These are phyloP conservation scores for Adelges cooleyi DNA, from an alignment of 1,140 invertebrate species.

Conservation along the genomic window DNA sequence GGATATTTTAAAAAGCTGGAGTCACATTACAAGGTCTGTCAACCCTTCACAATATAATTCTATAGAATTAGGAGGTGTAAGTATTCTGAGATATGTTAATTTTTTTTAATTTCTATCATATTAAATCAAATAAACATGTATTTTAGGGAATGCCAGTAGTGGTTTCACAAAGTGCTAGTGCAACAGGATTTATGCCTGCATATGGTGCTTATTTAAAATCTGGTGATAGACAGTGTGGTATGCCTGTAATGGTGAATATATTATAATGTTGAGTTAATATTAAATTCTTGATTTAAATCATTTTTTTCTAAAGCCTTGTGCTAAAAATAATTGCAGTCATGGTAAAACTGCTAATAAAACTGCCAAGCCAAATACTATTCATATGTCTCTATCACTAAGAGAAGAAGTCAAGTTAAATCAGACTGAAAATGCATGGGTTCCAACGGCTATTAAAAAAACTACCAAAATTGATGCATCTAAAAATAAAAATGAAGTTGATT, in stretches of 20 bases:
- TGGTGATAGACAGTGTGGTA: slow-evolving; percentile 9
- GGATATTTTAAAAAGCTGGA: background rate
- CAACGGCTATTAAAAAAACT: slow-evolving; percentile 45
- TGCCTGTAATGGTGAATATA: slow-evolving; percentile 17
- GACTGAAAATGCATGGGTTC: slow-evolving; percentile 83
- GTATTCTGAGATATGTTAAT: no score
- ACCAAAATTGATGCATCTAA: slow-evolving; percentile 37
- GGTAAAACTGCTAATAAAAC: slow-evolving; percentile 23
- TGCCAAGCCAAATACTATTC: slow-evolving; percentile 41
- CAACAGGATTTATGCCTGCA: slow-evolving; percentile 18
- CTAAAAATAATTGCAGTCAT: slow-evolving; percentile 5
- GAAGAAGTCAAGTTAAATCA: slow-evolving; percentile 76
- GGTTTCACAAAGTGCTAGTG: slow-evolving; percentile 16
- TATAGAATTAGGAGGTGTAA: background rate
- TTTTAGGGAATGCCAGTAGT: background rate
- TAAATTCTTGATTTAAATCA: no score
- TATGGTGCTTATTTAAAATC: slow-evolving; percentile 8
- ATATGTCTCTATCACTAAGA: slow-evolving; percentile 56
- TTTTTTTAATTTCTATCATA: no score
- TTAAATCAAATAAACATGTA: background rate
- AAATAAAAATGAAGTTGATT: slow-evolving; percentile 45
- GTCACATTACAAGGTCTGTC: background rate
- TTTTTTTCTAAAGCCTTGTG: no score
- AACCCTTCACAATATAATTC: background rate
- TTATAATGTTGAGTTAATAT: no score